phyloP scores from a whole-genome alignment of 2,888 invertebrate genomes.

The Cactoblastis cactorum region DNA sequence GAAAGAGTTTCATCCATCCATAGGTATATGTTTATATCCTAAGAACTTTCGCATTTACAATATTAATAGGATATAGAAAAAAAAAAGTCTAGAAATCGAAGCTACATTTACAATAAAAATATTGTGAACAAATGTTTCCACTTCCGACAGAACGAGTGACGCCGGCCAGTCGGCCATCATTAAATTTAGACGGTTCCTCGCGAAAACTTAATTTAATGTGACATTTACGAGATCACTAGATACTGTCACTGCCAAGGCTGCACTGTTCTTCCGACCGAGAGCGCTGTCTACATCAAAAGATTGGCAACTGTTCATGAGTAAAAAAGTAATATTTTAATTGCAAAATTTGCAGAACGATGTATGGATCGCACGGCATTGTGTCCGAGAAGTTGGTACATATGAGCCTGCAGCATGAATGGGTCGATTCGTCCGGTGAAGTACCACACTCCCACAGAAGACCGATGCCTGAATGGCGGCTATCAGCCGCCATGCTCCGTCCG shows the following conservation, averaged over 20 bases:
- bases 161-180: slow-evolving; percentile 3
- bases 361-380: slow-evolving; percentile 5
- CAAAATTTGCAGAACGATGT: slow-evolving; percentile 16
- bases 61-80: no score
- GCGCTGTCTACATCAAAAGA: slow-evolving; percentile 20
- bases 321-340: slow-evolving; percentile 12
- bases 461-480: no score
- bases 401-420: no score
- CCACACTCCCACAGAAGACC: no score
- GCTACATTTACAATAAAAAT: background rate
- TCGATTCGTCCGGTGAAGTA: no score
- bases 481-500: no score
- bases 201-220: slow-evolving; percentile 31
- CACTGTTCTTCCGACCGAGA: slow-evolving; percentile 14
- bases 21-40: no score
- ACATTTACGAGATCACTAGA: slow-evolving; percentile 31
- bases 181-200: slow-evolving; percentile 22
- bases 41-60: no score
- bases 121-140: background rate
- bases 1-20: no score
- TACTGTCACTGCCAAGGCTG: slow-evolving; percentile 39
- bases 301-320: slow-evolving; percentile 15
- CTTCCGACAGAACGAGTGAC: background rate
- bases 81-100: no score
- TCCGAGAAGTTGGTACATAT: background rate